These are phyloP conservation scores for Calcarius ornatus DNA, from an alignment of 2,113 vertebrate species.

Conservation along the genomic window DNA sequence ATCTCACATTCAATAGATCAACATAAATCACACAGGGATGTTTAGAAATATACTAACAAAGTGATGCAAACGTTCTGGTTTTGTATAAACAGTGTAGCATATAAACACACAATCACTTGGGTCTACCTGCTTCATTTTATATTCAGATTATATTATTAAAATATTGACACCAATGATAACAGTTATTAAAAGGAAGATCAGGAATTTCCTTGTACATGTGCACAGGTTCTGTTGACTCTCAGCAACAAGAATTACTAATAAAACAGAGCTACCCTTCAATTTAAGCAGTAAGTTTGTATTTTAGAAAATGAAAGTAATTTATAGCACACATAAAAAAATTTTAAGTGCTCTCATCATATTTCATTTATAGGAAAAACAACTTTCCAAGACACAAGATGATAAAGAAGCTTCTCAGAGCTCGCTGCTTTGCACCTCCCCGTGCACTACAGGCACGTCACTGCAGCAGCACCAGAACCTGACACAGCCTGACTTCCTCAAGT, in stretches of 20 bases:
- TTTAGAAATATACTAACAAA: neutral
- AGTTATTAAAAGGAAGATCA: neutral
- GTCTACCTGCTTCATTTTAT: neutral
- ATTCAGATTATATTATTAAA: neutral
- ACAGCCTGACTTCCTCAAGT: neutral
- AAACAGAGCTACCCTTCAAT: neutral
- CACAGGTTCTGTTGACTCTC: neutral
- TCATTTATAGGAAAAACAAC: neutral
- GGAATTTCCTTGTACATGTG: neutral
- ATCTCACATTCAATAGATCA: neutral
- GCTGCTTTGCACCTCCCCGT: neutral
- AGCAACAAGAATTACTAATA: neutral
- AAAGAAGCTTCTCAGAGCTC: neutral
- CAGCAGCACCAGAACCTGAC: neutral
- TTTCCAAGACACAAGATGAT: neutral
- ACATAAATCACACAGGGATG: neutral
- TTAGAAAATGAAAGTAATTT: neutral
- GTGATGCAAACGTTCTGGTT: neutral
- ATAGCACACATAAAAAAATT: neutral
- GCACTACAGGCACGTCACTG: neutral
- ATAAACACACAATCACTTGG: neutral
- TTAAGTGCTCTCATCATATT: neutral
- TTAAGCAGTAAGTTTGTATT: neutral
- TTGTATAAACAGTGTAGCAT: neutral
- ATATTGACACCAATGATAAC: rapidly evolving